Base-by-base conservation (phyloP, 92 coral and sea anemone species). In the Umimayanthus kanabou region DNA sequence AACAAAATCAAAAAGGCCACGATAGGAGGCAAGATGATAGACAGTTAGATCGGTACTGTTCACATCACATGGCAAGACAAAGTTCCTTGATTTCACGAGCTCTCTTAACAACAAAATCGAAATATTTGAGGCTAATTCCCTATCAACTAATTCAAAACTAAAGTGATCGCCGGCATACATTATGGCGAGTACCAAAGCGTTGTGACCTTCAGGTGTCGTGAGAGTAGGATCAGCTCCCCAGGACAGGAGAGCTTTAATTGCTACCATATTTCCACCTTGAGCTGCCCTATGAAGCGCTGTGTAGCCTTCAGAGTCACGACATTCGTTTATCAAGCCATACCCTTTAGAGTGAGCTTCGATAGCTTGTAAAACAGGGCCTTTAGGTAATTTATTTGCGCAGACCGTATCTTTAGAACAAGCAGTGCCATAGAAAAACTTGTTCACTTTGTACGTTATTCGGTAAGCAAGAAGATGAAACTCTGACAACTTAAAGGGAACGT, bases 211-310 rank as follows among this genome's bases (percentile, higher is more conserved):
- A 14, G 82, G 79, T 50, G 93, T 90, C 22, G 49, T 18, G 15
- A 72, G 6, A 5, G 81, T 45, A 0, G 84, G 80, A 73, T 91
- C 80, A 16, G 94, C 94, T 3, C 94, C 94, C 89, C 84, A 82
- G 0, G 86, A 85, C 2, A 91, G 79, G 40, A 95, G 85, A 61
- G 8, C 77, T 7, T 88, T 89, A 0, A 95, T 74, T 4, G 89
- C 89, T 10, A 86, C 80, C 11, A 90, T 39, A 58, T 95, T 95
- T 14, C 93, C 95, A 0, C 98, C 98, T 87, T 92, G 93, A 5
- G 92, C 96, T 4, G 98, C 98, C 58, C 96, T 50, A 57, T 93
- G 98, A 9, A 93, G 82, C 2, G 95, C 91, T 4, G 95, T 88
- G 85, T 82, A 92, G 0, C 96, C 96, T 50, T 93, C 94, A 23